phyloP scores from a whole-genome alignment of 2,888 invertebrate genomes.

The Lasioglossum morio region DNA sequence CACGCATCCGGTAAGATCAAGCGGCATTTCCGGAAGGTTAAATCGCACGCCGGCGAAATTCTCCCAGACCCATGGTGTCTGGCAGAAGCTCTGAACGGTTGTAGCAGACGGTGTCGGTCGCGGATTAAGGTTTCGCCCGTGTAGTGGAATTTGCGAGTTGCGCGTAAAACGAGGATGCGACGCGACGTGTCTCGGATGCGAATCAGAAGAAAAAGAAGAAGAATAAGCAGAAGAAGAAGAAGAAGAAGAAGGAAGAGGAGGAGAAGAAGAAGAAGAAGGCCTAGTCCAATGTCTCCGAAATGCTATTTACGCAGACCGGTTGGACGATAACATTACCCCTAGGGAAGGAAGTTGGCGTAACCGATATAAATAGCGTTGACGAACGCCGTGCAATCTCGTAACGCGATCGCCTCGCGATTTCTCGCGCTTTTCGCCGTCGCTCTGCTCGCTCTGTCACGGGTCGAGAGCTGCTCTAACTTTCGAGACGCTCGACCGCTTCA shows the following conservation, averaged over 20 bases:
- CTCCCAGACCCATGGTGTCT: neutral
- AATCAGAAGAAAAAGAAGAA: neutral
- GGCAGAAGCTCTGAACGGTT: neutral
- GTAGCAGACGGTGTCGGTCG: neutral
- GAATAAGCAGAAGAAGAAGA: neutral
- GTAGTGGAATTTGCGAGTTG: conserved; percentile 25
- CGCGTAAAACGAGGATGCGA: conserved; percentile 27
- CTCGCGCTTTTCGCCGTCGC: conserved; percentile 44
- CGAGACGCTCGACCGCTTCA: conserved; percentile 9
- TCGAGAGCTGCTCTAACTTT: neutral
- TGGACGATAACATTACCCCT: conserved; percentile 61
- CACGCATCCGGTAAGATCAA: neutral
- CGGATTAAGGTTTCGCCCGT: conserved; percentile 16
- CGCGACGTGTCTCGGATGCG: neutral
- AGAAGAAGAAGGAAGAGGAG: neutral
- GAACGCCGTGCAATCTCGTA: conserved; percentile 60
- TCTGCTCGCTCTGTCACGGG: conserved; percentile 15
- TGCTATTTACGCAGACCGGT: conserved; percentile 49
- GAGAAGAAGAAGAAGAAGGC: neutral
- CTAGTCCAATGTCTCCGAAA: conserved; percentile 45
- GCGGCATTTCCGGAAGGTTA: neutral
- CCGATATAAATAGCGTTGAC: conserved; percentile 70
- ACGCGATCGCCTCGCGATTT: conserved; percentile 57
- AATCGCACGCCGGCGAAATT: neutral
- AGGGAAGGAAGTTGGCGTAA: conserved; percentile 64